These are phyloP conservation scores for Gadopsis bispinosus DNA, from an alignment of 2,797 vertebrate genomes.

Conservation along the genomic window DNA sequence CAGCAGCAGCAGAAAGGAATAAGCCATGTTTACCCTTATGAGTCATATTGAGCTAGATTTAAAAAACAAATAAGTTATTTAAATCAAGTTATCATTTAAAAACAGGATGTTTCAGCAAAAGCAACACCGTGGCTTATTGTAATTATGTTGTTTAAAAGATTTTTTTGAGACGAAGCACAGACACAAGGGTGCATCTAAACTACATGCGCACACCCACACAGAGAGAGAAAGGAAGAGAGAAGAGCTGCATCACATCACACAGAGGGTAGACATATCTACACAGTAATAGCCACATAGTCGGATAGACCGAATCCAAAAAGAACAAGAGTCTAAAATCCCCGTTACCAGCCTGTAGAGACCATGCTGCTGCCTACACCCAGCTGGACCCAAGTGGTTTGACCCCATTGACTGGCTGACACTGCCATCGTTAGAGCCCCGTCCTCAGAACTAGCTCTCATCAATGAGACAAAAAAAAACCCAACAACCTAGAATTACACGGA, in stretches of 20 bases:
- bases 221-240: slow-evolving; percentile 4
- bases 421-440: slow-evolving; percentile 31
- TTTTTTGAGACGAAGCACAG: slow-evolving; percentile 42
- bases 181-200: slow-evolving; percentile 51
- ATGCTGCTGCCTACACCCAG: slow-evolving; percentile 39
- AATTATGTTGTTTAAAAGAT: slow-evolving; percentile 48
- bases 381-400: slow-evolving; percentile 47
- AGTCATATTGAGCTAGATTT: slow-evolving; percentile 36
- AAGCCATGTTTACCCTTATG: slow-evolving; percentile 28
- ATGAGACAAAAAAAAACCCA: slow-evolving; percentile 17
- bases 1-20: slow-evolving; percentile 13
- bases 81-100: slow-evolving; percentile 35
- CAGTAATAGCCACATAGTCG: slow-evolving; percentile 44
- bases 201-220: slow-evolving; percentile 61
- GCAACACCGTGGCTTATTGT: slow-evolving; percentile 44
- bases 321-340: slow-evolving; percentile 57
- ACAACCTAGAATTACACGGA: slow-evolving; percentile 13
- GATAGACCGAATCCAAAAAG: slow-evolving; percentile 55
- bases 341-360: slow-evolving; percentile 44
- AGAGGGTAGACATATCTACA: slow-evolving; percentile 39
- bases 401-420: slow-evolving; percentile 17
- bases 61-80: slow-evolving; percentile 38
- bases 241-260: slow-evolving; percentile 48
- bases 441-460: slow-evolving; percentile 7
- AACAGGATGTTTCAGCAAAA: slow-evolving; percentile 46